Conservation (phyloP, 2,113 vertebrate genomes). For the Tetraodon nigroviridis region DNA sequence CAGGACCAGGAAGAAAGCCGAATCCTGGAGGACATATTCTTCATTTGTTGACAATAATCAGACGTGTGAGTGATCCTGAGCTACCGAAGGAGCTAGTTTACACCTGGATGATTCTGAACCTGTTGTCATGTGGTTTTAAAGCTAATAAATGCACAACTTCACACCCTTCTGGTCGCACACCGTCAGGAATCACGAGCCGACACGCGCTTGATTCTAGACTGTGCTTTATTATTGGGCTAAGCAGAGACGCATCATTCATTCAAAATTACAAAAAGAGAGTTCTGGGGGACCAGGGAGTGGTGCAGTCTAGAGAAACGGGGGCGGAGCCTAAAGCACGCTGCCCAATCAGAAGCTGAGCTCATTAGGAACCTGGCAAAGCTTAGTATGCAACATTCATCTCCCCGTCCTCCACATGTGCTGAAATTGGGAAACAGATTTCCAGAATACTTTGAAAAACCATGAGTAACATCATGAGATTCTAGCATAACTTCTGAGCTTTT, state of each 20-base stretch:
- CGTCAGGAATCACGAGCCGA: conserved; percentile 58
- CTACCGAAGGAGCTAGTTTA: background rate
- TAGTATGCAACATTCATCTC: conserved; percentile 72
- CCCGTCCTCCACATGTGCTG: conserved; percentile 67
- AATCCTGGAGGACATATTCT: conserved; percentile 94
- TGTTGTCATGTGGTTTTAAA: conserved; percentile 18
- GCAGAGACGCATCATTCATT: conserved; percentile 99
- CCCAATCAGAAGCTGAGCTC: conserved; percentile 80
- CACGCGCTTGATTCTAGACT: conserved; percentile 87
- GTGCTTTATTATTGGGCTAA: conserved; percentile 99
- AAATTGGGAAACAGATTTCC: conserved; percentile 66
- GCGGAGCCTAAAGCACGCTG: conserved; percentile 81
- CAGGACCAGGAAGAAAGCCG: conserved; percentile 81
- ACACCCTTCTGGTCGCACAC: background rate
- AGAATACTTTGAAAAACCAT: conserved; percentile 67
- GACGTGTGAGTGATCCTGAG: background rate
- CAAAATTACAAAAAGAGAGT: conserved; percentile 99
- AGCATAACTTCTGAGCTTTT: conserved; percentile 47
- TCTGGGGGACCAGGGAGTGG: conserved; percentile 87
- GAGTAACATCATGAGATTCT: conserved; percentile 56
- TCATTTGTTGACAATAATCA: conserved; percentile 78
- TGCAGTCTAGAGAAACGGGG: conserved; percentile 88
- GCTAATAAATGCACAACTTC: conserved; percentile 50
- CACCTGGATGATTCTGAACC: background rate
- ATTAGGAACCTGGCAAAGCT: conserved; percentile 68